These are phyloP conservation scores for Agrenia bidenticulata DNA, from an alignment of 2,888 invertebrate genomes.

Conservation along the genomic window DNA sequence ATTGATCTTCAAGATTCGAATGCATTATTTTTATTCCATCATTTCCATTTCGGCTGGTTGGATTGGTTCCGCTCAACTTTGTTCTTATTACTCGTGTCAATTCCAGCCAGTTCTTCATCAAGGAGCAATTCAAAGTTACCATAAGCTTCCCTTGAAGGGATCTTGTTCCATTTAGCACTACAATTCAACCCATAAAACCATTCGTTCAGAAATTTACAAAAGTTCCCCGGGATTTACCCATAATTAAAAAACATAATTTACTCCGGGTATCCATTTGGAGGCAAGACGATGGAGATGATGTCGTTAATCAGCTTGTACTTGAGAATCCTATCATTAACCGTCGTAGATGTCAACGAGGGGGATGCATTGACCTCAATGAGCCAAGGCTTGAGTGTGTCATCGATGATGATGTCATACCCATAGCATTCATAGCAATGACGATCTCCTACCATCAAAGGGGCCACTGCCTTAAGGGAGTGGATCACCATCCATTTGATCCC, in stretches of 20 bases:
- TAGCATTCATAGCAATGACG: slow-evolving; percentile 91
- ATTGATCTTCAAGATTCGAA: too few species aligned
- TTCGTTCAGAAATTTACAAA: slow-evolving; percentile 4
- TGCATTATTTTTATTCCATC: too few species aligned
- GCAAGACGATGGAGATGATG: slow-evolving; percentile 83
- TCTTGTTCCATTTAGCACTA: slow-evolving; percentile 83
- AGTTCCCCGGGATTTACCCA: neutral
- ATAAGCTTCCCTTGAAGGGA: slow-evolving; percentile 70
- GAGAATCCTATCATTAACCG: slow-evolving; percentile 87
- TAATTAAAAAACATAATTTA: slow-evolving; percentile 56
- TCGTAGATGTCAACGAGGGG: slow-evolving; percentile 90
- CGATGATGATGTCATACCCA: slow-evolving; percentile 94
- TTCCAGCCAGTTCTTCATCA: slow-evolving; percentile 73
- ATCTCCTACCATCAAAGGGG: slow-evolving; percentile 90
- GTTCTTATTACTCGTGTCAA: slow-evolving; percentile 34
- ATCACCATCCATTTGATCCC: slow-evolving; percentile 87
- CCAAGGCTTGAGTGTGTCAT: slow-evolving; percentile 91
- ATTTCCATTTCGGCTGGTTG: slow-evolving; percentile 14
- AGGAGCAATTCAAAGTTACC: slow-evolving; percentile 81
- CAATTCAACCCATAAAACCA: neutral
- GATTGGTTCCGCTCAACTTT: neutral
- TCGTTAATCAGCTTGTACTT: slow-evolving; percentile 93
- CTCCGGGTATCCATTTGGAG: slow-evolving; percentile 86
- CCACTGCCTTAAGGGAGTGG: slow-evolving; percentile 88
- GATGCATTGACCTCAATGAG: slow-evolving; percentile 93